Evolutionary conservation across 1,140 invertebrate genomes (phyloP).

Genomic region (Bombus sylvicola): DNA sequence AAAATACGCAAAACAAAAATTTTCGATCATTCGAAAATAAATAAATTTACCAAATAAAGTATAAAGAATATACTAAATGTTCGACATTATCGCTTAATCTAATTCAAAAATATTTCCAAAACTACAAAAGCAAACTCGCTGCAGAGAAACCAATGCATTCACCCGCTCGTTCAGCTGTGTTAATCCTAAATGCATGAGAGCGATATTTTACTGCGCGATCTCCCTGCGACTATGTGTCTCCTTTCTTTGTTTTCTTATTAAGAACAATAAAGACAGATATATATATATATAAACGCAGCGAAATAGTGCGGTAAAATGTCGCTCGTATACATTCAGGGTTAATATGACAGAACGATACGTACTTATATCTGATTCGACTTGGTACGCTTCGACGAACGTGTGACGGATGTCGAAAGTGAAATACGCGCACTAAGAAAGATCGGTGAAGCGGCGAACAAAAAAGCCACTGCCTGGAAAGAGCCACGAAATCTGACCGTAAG

Average conservation of each 20-base stretch:
- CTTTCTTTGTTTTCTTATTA: no score
- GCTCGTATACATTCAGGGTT: no score
- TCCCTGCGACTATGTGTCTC: no score
- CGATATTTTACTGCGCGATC: no score
- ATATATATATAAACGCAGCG: no score
- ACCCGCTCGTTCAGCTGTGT: background rate
- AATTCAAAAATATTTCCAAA: background rate
- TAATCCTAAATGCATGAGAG: background rate
- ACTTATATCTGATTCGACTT: background rate
- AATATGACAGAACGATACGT: background rate
- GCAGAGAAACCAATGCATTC: background rate
- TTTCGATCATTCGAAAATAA: background rate
- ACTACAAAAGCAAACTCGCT: background rate
- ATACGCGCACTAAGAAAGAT: background rate
- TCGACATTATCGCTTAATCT: background rate
- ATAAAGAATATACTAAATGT: background rate
- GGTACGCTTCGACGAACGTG: no score
- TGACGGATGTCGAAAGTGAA: no score
- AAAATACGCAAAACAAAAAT: background rate
- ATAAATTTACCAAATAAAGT: background rate
- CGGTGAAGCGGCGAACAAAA: background rate
- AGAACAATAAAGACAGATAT: no score
- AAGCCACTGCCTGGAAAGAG: slow-evolving; percentile 19
- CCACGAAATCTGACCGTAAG: background rate
- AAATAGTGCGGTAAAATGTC: no score